Conservation (phyloP, 1,140 invertebrate species). For the Pachypeltis micranthus region DNA sequence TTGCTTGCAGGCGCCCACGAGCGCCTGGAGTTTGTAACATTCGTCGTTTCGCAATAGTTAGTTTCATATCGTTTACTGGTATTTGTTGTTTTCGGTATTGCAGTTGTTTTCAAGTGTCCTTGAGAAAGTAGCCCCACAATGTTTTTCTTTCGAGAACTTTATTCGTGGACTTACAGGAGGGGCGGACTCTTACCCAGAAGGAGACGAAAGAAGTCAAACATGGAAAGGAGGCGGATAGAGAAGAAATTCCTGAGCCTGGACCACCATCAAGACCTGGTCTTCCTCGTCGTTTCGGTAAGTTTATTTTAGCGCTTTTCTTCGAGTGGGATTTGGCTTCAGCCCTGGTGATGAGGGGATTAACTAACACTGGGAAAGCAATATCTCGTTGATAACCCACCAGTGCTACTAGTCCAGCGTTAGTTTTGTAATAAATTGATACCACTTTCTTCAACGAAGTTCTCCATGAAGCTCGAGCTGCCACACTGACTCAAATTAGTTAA, state of each 20-base stretch:
- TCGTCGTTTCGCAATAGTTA: too few relatives aligned
- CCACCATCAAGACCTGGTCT: slow-evolving; percentile 72
- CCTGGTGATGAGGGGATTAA: too few relatives aligned
- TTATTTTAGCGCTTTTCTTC: not conserved
- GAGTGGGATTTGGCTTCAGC: slow-evolving; percentile 20
- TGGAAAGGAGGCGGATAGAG: slow-evolving; percentile 30
- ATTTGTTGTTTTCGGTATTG: too few relatives aligned
- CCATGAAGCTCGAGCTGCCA: too few relatives aligned
- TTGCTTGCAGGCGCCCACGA: too few relatives aligned
- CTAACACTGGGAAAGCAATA: not conserved
- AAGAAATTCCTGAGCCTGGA: slow-evolving; percentile 60
- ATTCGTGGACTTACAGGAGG: slow-evolving; percentile 41
- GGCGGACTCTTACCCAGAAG: slow-evolving; percentile 47
- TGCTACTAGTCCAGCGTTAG: slow-evolving; percentile 42
- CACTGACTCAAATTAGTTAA: too few relatives aligned
- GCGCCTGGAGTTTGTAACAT: too few relatives aligned
- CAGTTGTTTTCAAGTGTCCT: too few relatives aligned
- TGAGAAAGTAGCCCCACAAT: too few relatives aligned
- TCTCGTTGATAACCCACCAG: slow-evolving; percentile 12
- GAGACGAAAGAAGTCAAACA: slow-evolving; percentile 39
- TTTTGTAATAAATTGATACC: too few relatives aligned
- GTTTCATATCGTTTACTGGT: too few relatives aligned
- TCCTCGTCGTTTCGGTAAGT: slow-evolving; percentile 57
- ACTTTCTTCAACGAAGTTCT: too few relatives aligned
- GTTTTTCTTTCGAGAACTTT: slow-evolving; percentile 13